Percentiles rank a stretch among this genome's conserved stretches.
These are phyloP conservation scores for Chydorus sphaericus DNA, from an alignment of 2,888 invertebrate species.

Conservation along the genomic window DNA sequence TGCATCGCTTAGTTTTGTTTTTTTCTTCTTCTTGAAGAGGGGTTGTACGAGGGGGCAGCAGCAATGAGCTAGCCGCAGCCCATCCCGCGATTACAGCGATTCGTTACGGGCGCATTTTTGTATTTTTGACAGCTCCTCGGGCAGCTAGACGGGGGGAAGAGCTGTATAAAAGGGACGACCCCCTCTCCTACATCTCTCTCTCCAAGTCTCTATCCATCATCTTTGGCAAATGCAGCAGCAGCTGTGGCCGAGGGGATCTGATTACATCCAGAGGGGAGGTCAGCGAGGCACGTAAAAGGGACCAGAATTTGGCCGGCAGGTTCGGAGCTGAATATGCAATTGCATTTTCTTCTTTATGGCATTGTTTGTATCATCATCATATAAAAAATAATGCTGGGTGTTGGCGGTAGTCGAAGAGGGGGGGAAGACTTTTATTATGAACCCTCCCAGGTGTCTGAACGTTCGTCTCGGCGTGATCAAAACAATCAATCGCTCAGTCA, in stretches of 20 bases:
- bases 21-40: neutral
- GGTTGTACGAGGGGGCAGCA: no score
- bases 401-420: neutral
- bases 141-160: neutral
- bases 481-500: slow-evolving; percentile 8
- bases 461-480: neutral
- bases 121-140: neutral
- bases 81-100: neutral
- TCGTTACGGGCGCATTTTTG: neutral
- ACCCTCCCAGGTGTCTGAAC: neutral
- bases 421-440: neutral
- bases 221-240: neutral
- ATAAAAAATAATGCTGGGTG: neutral
- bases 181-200: neutral
- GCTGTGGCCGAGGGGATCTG: no score
- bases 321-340: neutral
- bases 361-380: neutral
- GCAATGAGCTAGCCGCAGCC: no score
- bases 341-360: neutral
- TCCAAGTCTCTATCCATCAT: neutral
- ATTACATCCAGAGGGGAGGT: no score
- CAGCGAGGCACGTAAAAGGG: no score
- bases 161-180: neutral
- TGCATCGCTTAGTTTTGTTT: neutral
- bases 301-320: no score